phyloP scores from a whole-genome alignment of 2,888 invertebrate genomes.

The Heliconius erato region DNA sequence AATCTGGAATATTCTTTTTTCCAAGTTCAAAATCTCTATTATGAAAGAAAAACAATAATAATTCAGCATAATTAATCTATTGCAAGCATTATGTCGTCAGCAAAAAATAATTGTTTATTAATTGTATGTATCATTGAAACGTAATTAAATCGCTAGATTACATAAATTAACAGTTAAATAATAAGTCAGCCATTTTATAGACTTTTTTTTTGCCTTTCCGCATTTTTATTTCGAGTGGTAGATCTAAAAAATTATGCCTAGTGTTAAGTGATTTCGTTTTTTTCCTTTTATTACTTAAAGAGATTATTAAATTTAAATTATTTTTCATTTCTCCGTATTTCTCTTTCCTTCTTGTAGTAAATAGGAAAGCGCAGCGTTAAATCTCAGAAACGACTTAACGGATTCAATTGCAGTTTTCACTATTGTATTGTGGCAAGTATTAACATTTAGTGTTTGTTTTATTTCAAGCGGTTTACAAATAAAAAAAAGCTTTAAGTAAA shows the following conservation, averaged over 20 bases:
- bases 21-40: neutral
- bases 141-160: neutral
- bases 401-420: no score
- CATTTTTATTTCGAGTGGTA: neutral
- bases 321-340: no score
- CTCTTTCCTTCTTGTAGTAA: no score
- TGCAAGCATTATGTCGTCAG: constrained; percentile 1
- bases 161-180: neutral
- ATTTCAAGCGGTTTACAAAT: no score
- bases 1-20: neutral
- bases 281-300: no score
- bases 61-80: neutral
- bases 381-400: no score
- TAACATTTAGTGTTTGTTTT: no score
- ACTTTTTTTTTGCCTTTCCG: neutral
- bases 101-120: neutral
- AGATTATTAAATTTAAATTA: no score
- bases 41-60: neutral
- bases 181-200: neutral
- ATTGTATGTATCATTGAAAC: neutral
- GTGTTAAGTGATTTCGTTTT: neutral
- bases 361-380: no score
- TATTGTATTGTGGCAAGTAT: no score
- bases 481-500: no score
- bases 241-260: neutral